Base-by-base conservation (phyloP, 2,888 invertebrate species). In the Seladonia tumulorum region DNA sequence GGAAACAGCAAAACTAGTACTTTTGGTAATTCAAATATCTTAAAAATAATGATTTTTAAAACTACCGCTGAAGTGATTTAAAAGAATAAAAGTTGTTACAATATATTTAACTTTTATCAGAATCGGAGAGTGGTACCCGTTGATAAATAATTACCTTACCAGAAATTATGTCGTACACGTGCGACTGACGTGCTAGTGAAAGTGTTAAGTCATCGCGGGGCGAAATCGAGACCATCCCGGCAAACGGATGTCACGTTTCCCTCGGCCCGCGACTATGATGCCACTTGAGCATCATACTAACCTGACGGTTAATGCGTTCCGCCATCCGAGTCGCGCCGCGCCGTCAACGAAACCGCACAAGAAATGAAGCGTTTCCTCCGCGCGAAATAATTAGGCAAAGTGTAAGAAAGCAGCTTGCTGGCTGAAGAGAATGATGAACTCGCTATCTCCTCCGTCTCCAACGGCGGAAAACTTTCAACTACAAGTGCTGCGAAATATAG, bases 381-480 rank as follows among this genome's bases (percentile, higher is more conserved):
- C 39, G 82, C 82, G 82, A 82, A 82, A 77, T 77, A 82, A 83
- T 83, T 83, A 82, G 68, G 49, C 29, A 49, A 77, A 82, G 73
- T 16, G 57, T 42, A 53, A 77, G 82, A 29, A 82, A 60, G 47
- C 47, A 42, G 39, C 18, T 53, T 72, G 53, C 16, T 29, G n/a
- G 39, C 25, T 10, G 63, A 18, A 42, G 22, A 57, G 29, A 57
- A 29, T 39, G 70, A 42, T 42, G 42, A 42, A 70, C n/a, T n/a
- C 39, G 70, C 42, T 18, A 63, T 63, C 29, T 63, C 63, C 29
- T 12, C 42, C 39, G 10, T 42, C 4, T 12, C 70, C 12, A 5
- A 10, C 39, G 42, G 1, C 1, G 70, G 70, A 70, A 70, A n/a
- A 42, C 22, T 63, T 63, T 3, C 22, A 18, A 35, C 8, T 18